Evolutionary conservation across 2,113 vertebrate genomes (phyloP), one percentile per base, ranked within the genome.

Genomic region (Scalopus aquaticus): DNA sequence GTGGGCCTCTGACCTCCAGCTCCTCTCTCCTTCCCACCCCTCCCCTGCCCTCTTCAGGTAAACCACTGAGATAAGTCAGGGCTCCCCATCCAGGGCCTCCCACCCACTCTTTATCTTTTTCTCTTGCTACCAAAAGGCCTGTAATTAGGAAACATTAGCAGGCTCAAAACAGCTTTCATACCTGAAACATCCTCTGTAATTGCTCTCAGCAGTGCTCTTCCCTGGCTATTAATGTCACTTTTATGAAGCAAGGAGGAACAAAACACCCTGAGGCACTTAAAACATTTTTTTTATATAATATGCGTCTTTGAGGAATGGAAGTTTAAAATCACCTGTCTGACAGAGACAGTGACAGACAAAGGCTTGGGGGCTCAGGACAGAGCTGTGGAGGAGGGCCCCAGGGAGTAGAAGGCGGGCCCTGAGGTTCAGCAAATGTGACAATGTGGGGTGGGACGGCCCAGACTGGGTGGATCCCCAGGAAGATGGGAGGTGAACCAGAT

Each of bases 221-320:
- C 97, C 97, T 98, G 98, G 98, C 98, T 98, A 98, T 99, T 98
- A 98, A 99, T 98, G 98, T 98, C 98, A 98, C 98, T 98, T 98
- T 98, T 98, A 98, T 98, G 98, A 98, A 98, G 98, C 98, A 98
- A 98, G 98, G 98, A 99, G 98, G 98, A 98, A 98, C 98, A 98
- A 98, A 99, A 98, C 98, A 98, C 98, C 98, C 98, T 44, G 89
- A 98, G 98, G 98, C 98, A 98, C 98, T 99, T 99, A 98, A 98
- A 98, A 98, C 98, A 98, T 98, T 98, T 98, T n/a, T 98, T 98
- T 96, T 98, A 97, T 98, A 98, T 98, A 98, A 98, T 97, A 98
- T 0, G 28, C 95, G 96, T 96, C 98, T 98, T 98, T 98, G 98
- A 98, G 98, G 97, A 98, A 97, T 98, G 98, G 97, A 97, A 97